Evolutionary conservation across 1,140 invertebrate genomes (phyloP), one percentile per base, ranked within the genome.

Genomic region (Trichonephila clavipes): DNA sequence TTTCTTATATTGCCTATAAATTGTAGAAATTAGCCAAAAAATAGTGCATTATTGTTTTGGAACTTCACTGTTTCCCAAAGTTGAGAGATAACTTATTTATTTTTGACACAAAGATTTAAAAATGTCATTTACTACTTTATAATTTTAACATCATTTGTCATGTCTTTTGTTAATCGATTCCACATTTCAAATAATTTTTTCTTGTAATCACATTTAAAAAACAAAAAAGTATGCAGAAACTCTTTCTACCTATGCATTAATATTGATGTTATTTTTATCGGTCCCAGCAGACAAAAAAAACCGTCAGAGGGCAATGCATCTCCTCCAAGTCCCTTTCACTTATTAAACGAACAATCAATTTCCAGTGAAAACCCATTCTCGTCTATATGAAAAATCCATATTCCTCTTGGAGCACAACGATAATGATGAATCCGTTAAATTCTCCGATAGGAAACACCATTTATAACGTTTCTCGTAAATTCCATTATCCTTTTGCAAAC

Each of bases 391-490:
- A 83, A 83, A 83, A 83, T 83, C 81, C 81, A 83, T 83, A 82
- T 82, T 82, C 34, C 44, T 51, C 81, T 18, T 40, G 16, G 4
- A 19, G 8, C 34, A 10, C 18, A 24, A 62, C 61, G 8, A 44
- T 88, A 44, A 69, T 88, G 87, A 88, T 88, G 87, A 62, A 88
- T 88, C 34, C 28, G 61, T 66, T n/a, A 66, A 88, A 66, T 66
- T 34, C 34, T 69, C 87, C 21, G 59, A 69, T 88, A 61, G 58
- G 87, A 88, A 58, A 83, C 51, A 34, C 62, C 87, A 88, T 88
- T 88, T 88, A 69, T 88, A 66, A 88, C 44, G 3, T 69, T 87
- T 69, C 19, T 51, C 87, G 24, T 88, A 88, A 88, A 88, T 88
- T 88, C 87, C 87, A 88, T 88, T 88, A 88, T 88, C 61, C 61